Percentiles rank a stretch among this genome's conserved stretches.
phyloP scores from a whole-genome alignment of 2,797 vertebrate species.

The Anas capensis region DNA sequence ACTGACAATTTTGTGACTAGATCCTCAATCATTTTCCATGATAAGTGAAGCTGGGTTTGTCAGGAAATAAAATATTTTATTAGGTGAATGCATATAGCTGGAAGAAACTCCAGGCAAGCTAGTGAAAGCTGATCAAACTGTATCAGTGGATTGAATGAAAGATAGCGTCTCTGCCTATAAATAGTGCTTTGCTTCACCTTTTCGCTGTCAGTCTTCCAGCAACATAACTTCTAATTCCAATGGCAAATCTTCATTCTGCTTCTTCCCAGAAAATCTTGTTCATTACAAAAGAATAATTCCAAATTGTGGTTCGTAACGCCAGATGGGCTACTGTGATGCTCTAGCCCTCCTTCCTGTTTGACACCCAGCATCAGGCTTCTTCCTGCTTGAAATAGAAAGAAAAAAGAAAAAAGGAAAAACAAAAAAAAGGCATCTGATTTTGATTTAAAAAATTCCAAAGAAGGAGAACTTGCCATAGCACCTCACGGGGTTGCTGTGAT shows the following conservation, averaged over 20 bases:
- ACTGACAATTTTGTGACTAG: background rate
- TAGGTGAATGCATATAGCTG: background rate
- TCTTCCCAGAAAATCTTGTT: background rate
- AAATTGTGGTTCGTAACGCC: background rate
- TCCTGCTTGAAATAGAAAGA: background rate
- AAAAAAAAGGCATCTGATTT: slow-evolving; percentile 24
- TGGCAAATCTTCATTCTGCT: background rate
- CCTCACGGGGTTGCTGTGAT: background rate
- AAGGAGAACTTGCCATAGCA: background rate
- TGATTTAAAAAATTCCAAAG: slow-evolving; percentile 34
- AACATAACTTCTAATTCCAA: accelerated
- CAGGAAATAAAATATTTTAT: background rate
- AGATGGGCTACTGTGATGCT: background rate
- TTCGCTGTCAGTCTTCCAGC: background rate
- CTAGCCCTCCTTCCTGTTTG: background rate
- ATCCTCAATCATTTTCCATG: background rate
- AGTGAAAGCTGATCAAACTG: background rate
- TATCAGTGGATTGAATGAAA: background rate
- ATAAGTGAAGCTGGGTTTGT: background rate
- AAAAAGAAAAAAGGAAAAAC: too few relatives aligned
- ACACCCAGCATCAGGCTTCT: slow-evolving; percentile 10
- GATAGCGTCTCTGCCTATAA: background rate
- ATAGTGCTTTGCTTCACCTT: background rate
- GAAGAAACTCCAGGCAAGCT: background rate
- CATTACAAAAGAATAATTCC: background rate